These are phyloP conservation scores for Pseudomyrmex gracilis DNA, from an alignment of 1,140 invertebrate genomes.

Conservation along the genomic window DNA sequence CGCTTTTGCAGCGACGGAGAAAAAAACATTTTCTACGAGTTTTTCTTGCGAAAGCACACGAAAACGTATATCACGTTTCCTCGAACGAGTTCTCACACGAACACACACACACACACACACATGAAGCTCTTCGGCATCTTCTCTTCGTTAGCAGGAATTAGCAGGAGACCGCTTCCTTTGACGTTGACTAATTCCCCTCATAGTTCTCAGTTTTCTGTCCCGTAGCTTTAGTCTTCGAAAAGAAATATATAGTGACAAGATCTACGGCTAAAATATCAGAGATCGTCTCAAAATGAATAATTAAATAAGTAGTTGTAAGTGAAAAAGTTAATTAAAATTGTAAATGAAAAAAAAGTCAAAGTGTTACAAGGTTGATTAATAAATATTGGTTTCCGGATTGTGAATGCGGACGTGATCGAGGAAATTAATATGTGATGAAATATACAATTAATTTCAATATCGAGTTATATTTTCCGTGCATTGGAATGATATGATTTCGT, in stretches of 20 bases:
- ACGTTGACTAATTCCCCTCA: conserved; percentile 1
- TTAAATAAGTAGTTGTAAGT: not conserved
- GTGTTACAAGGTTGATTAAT: not conserved
- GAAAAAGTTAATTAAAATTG: not conserved
- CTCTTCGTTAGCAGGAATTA: conserved; percentile 33
- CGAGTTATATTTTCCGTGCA: not conserved
- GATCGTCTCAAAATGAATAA: too few species aligned
- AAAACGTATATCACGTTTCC: too few species aligned
- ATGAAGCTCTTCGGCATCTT: conserved; percentile 33
- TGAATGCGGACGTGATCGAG: not conserved
- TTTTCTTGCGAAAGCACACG: not conserved
- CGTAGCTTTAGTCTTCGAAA: not conserved
- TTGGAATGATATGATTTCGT: too few species aligned
- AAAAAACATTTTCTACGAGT: conserved; percentile 50
- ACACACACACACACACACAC: not conserved
- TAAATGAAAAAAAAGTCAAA: not conserved
- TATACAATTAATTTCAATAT: not conserved
- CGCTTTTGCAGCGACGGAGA: conserved; percentile 11
- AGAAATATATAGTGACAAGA: not conserved
- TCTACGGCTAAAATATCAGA: not conserved
- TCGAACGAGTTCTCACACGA: not conserved
- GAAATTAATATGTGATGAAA: not conserved
- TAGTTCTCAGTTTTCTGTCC: not conserved
- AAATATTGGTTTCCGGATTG: not conserved
- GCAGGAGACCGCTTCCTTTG: not conserved